A percentile compares a stretch with the other conserved stretches of the same genome.
These are phyloP conservation scores for Reinhardtius hippoglossoides DNA, from an alignment of 2,113 vertebrate genomes.

Conservation along the genomic window DNA sequence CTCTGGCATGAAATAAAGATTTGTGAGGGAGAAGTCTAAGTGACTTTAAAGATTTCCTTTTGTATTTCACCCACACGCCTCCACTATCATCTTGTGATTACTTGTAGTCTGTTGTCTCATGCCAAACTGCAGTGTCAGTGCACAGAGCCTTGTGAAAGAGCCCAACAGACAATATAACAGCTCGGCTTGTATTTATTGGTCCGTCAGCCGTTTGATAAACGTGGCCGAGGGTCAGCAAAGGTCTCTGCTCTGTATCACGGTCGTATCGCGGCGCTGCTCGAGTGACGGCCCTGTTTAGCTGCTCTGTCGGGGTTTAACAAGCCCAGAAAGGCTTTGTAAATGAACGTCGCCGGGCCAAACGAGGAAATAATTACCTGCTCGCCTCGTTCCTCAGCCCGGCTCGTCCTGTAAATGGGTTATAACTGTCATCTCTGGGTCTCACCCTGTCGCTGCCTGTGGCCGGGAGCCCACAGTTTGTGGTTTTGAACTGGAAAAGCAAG, in stretches of 20 bases:
- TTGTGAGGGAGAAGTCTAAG: neutral
- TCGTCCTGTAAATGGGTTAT: conserved; percentile 22
- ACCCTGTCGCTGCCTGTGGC: conserved; percentile 2
- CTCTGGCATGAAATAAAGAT: neutral
- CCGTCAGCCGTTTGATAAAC: conserved; percentile 43
- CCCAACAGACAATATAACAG: conserved; percentile 1
- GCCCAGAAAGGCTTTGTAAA: conserved; percentile 25
- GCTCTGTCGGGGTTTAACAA: conserved; percentile 46
- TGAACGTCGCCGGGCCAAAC: conserved; percentile 19
- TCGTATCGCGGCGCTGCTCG: neutral
- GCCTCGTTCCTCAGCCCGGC: conserved; percentile 12
- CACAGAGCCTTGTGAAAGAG: neutral
- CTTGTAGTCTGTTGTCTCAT: neutral
- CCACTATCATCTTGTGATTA: neutral
- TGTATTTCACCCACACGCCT: neutral
- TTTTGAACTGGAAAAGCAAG: conserved; percentile 40
- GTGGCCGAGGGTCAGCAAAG: conserved; percentile 32
- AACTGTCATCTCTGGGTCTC: conserved; percentile 46
- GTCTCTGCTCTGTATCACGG: neutral
- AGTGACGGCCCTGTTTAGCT: conserved; percentile 41
- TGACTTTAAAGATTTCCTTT: neutral
- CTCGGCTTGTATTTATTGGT: conserved; percentile 36
- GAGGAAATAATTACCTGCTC: conserved; percentile 46
- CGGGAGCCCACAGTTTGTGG: conserved; percentile 29
- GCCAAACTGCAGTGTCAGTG: neutral